These are phyloP conservation scores for Homarus gammarus DNA, from an alignment of 2,888 invertebrate genomes.

Conservation along the genomic window DNA sequence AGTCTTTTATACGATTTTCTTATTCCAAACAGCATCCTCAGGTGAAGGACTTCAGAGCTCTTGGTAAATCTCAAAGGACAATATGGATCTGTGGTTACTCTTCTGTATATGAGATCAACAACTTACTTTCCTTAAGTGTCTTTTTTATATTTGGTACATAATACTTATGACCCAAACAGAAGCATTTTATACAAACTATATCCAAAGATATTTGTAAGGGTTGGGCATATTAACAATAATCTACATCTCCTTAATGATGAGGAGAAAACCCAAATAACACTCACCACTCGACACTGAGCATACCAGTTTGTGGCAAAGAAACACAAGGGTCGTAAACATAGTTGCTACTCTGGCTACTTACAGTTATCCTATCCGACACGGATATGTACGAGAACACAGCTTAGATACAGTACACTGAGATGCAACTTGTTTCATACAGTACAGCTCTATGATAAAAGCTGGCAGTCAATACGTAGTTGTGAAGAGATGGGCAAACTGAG, in stretches of 20 bases:
- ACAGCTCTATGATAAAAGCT: constrained; percentile 24
- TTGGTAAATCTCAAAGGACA: not conserved
- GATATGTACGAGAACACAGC: constrained; percentile 59
- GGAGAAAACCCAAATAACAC: not conserved
- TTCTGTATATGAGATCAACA: constrained; percentile 5
- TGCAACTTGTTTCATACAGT: constrained; percentile 29
- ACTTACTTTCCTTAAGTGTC: not conserved
- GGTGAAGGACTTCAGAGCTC: not conserved
- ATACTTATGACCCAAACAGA: not conserved
- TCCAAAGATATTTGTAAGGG: not conserved
- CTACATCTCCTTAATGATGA: not conserved
- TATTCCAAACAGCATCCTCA: not conserved
- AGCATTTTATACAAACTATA: not conserved
- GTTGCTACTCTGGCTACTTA: constrained; percentile 47
- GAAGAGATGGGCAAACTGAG: constrained; percentile 25
- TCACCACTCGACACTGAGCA: not conserved
- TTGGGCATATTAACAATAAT: not conserved
- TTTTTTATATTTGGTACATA: not conserved
- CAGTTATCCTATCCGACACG: constrained; percentile 41
- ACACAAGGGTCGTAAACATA: constrained; percentile 30
- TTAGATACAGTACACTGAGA: constrained; percentile 50
- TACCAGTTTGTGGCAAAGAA: not conserved
- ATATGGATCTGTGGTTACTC: not conserved
- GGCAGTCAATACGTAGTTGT: constrained; percentile 36
- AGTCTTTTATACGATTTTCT: not conserved